These are phyloP conservation scores for Alcedo quadribrachys DNA, from an alignment of 2,797 vertebrate species.

Conservation along the genomic window DNA sequence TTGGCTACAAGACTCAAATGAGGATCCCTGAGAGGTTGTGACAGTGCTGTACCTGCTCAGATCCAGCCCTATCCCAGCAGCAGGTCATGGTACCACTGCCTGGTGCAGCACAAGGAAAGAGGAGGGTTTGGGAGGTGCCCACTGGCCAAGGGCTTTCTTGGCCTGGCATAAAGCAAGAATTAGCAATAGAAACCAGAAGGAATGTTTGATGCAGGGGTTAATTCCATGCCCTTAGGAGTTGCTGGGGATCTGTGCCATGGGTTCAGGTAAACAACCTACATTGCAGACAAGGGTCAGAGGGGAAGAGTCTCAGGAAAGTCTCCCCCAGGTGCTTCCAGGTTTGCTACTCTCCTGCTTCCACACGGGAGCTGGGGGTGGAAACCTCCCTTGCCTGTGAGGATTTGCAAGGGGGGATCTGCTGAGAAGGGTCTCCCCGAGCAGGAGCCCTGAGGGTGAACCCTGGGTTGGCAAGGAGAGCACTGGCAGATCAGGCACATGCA, in stretches of 20 bases:
- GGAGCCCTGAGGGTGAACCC: background rate
- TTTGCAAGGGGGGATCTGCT: background rate
- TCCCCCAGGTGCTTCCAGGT: background rate
- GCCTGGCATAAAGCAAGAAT: background rate
- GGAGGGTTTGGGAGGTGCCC: background rate
- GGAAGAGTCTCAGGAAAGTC: background rate
- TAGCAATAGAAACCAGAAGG: accelerated
- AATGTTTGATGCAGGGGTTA: background rate
- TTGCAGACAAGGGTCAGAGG: background rate
- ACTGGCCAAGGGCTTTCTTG: background rate
- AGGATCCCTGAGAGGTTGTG: background rate
- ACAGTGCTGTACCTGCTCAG: accelerated
- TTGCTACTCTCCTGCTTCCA: background rate
- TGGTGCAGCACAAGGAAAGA: background rate
- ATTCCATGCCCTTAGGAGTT: background rate
- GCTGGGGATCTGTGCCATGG: accelerated
- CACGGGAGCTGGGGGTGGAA: accelerated
- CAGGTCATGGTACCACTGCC: accelerated
- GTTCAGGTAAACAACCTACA: background rate
- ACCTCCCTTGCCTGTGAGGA: accelerated
- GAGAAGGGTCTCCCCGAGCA: background rate
- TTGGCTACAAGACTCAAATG: background rate
- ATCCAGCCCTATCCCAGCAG: background rate
- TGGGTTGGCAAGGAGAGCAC: background rate
- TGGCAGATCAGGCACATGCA: accelerated